Percentiles rank a stretch among this genome's conserved stretches.
Conservation (phyloP, 2,888 invertebrate genomes). For the Rambutsinella grinnellia region DNA sequence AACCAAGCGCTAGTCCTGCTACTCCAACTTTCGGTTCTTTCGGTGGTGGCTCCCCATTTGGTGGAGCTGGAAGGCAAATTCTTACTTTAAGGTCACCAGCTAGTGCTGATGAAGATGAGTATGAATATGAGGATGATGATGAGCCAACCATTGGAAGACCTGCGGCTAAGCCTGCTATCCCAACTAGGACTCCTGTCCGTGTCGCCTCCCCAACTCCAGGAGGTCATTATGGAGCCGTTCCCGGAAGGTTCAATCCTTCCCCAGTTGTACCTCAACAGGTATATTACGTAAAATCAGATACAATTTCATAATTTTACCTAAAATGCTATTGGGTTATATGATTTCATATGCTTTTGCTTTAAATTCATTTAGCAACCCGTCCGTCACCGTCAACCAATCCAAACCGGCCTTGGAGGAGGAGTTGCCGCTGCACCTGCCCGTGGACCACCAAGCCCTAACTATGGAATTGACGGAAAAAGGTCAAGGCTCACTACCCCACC, state of each 20-base stretch:
- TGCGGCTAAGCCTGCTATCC: slow-evolving; percentile 22
- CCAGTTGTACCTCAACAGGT: slow-evolving; percentile 59
- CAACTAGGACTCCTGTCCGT: slow-evolving; percentile 50
- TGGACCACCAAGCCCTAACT: slow-evolving; percentile 7
- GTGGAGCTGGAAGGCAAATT: slow-evolving; percentile 36
- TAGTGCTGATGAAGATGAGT: slow-evolving; percentile 63
- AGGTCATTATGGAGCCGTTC: slow-evolving; percentile 25
- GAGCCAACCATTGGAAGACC: slow-evolving; percentile 49
- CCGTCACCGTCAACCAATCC: slow-evolving; percentile 52
- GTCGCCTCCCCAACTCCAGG: slow-evolving; percentile 45
- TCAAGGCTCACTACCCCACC: slow-evolving; percentile 61
- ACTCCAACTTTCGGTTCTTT: slow-evolving; percentile 49
- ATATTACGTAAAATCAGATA: not conserved
- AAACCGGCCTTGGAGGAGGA: not conserved
- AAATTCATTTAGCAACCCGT: slow-evolving; percentile 48
- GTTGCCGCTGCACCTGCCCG: slow-evolving; percentile 18
- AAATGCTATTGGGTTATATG: not conserved
- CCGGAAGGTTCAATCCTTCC: slow-evolving; percentile 48
- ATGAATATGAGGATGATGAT: slow-evolving; percentile 66
- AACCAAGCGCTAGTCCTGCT: slow-evolving; percentile 53
- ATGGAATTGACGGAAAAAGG: slow-evolving; percentile 36
- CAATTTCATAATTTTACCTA: too few species aligned
- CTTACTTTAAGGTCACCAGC: slow-evolving; percentile 52
- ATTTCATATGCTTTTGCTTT: too few species aligned
- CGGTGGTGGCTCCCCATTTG: slow-evolving; percentile 43